Evolutionary conservation across 2,113 vertebrate genomes (phyloP).

Genomic region (Anseranas semipalmata): DNA sequence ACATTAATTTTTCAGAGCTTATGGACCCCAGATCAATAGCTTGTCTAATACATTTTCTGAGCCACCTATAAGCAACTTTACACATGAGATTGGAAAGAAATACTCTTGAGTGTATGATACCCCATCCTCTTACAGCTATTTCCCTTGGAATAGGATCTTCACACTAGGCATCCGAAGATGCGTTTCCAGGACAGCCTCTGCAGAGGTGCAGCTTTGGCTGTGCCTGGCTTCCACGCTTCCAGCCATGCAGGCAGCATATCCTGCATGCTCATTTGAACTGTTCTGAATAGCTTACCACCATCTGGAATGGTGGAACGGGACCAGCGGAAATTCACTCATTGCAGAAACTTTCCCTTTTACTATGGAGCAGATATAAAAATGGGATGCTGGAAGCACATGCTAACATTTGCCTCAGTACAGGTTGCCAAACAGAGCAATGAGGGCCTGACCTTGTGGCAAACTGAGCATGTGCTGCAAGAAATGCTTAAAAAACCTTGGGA

Average conservation of each 20-base stretch:
- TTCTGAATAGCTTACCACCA: background rate
- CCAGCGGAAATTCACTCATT: background rate
- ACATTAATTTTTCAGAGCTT: background rate
- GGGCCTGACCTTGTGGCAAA: background rate
- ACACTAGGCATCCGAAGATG: background rate
- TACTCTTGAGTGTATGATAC: background rate
- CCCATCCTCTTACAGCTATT: background rate
- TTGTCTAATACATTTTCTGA: background rate
- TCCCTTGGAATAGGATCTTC: background rate
- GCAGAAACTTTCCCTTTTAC: background rate
- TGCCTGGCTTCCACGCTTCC: fast-evolving
- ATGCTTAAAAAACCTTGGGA: background rate
- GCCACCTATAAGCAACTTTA: background rate
- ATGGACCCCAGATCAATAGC: background rate
- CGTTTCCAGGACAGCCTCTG: background rate
- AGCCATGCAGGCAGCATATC: background rate
- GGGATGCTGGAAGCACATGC: background rate
- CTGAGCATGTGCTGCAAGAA: background rate
- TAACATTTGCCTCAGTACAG: fast-evolving
- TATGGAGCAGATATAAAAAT: background rate
- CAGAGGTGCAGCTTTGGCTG: background rate
- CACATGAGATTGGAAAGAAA: background rate
- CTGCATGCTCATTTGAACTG: background rate
- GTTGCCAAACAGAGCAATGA: background rate
- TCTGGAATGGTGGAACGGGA: background rate